These are phyloP conservation scores for Microplitis manilae DNA, from an alignment of 2,888 invertebrate species.

Conservation along the genomic window DNA sequence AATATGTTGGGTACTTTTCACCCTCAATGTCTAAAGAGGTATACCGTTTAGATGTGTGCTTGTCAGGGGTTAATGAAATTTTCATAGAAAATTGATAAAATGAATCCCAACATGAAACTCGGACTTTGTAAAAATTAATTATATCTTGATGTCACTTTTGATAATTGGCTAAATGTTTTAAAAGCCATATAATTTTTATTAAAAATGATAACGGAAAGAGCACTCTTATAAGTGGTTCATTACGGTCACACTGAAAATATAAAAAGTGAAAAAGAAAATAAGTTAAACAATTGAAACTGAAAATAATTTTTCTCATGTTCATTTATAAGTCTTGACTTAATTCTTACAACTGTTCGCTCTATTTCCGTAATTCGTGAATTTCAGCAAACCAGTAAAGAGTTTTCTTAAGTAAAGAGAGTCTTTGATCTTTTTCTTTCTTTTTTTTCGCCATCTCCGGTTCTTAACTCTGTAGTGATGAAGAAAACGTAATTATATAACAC, in stretches of 20 bases:
- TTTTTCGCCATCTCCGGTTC: constrained; percentile 15
- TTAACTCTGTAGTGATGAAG: constrained; percentile 28
- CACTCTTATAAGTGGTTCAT: too few relatives aligned
- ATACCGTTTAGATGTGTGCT: too few relatives aligned
- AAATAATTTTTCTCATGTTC: background rate
- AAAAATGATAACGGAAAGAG: too few relatives aligned
- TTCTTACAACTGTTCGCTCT: background rate
- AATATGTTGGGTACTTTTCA: too few relatives aligned
- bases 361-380: background rate
- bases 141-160: too few relatives aligned
- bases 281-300: background rate
- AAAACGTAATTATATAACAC: constrained; percentile 36
- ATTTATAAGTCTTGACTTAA: background rate
- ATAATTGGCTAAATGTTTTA: too few relatives aligned
- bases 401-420: background rate
- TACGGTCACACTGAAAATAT: background rate
- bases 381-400: background rate
- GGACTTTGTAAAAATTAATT: too few relatives aligned
- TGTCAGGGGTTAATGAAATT: too few relatives aligned
- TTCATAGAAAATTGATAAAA: too few relatives aligned
- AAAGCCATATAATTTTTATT: too few relatives aligned
- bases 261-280: background rate
- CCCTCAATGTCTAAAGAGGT: too few relatives aligned
- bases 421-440: constrained; percentile 8
- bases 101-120: too few relatives aligned